Percentiles rank a stretch among this genome's conserved stretches.
These are phyloP conservation scores for Branchinecta sandiegonensis DNA, from an alignment of 2,888 invertebrate genomes.

Conservation along the genomic window DNA sequence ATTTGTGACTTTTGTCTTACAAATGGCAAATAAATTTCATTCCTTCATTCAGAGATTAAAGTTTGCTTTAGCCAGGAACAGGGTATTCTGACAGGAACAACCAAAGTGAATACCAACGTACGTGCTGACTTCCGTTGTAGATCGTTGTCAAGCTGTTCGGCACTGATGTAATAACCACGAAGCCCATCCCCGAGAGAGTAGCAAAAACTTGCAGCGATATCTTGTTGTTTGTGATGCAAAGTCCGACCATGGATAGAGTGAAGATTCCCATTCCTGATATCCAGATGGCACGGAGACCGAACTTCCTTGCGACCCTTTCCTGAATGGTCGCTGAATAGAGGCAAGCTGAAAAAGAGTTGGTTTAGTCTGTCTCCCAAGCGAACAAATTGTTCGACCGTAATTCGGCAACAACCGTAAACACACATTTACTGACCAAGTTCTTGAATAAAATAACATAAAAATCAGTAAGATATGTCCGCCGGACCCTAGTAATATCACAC, in stretches of 20 bases:
- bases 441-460: too few relatives aligned
- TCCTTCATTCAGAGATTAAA: too few relatives aligned
- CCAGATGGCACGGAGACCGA: slow-evolving; percentile 30
- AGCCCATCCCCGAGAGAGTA: slow-evolving; percentile 31
- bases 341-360: slow-evolving; percentile 28
- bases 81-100: background rate
- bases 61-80: too few relatives aligned
- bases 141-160: slow-evolving; percentile 31
- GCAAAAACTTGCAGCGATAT: slow-evolving; percentile 29
- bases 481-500: too few relatives aligned
- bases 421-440: too few relatives aligned
- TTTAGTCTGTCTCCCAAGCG: too few relatives aligned
- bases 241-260: slow-evolving; percentile 30
- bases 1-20: too few relatives aligned
- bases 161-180: slow-evolving; percentile 31
- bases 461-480: too few relatives aligned
- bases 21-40: too few relatives aligned
- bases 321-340: slow-evolving; percentile 31
- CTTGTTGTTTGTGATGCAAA: slow-evolving; percentile 28
- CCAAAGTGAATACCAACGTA: slow-evolving; percentile 24
- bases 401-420: background rate
- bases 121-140: slow-evolving; percentile 30
- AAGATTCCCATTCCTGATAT: slow-evolving; percentile 30
- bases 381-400: background rate
- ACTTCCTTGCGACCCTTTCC: slow-evolving; percentile 28